These are phyloP conservation scores for Platyrinchus mystaceus DNA, from an alignment of 2,797 vertebrate species.

Conservation along the genomic window DNA sequence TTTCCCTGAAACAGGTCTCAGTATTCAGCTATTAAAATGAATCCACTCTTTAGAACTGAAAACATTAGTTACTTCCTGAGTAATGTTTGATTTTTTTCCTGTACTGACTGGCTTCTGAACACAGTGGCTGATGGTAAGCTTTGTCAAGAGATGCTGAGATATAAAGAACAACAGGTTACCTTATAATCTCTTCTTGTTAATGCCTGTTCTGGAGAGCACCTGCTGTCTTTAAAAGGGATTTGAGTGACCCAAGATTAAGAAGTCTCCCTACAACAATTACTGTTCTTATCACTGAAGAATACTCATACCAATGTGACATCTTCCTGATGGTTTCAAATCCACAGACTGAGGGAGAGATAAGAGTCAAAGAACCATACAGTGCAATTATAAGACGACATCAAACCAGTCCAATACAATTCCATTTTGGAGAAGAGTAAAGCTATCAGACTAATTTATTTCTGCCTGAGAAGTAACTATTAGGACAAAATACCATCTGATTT, in stretches of 20 bases:
- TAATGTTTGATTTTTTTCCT: not conserved
- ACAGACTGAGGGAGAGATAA: conserved; percentile 54
- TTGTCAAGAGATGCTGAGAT: conserved; percentile 2
- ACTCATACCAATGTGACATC: conserved; percentile 65
- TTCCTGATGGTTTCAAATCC: conserved; percentile 69
- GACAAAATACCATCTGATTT: not conserved
- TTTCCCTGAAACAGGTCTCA: not conserved
- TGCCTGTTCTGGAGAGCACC: conserved; percentile 55
- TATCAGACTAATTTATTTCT: conserved; percentile 42
- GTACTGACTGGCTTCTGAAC: conserved; percentile 4
- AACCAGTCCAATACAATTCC: conserved; percentile 11
- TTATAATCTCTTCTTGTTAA: conserved; percentile 55
- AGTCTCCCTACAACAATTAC: conserved; percentile 63
- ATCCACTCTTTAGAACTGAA: not conserved
- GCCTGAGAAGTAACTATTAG: conserved; percentile 11
- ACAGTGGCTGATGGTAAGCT: not conserved
- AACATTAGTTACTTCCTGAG: not conserved
- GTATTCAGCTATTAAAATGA: conserved; percentile 5
- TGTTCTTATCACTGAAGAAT: conserved; percentile 68
- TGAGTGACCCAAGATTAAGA: conserved; percentile 63
- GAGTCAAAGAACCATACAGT: conserved; percentile 45
- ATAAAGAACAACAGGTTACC: conserved; percentile 55
- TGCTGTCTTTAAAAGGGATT: conserved; percentile 67
- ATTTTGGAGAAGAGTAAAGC: conserved; percentile 44
- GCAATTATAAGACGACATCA: conserved; percentile 52